Conservation (phyloP, 2,113 vertebrate genomes). For the Megalops atlanticus region DNA sequence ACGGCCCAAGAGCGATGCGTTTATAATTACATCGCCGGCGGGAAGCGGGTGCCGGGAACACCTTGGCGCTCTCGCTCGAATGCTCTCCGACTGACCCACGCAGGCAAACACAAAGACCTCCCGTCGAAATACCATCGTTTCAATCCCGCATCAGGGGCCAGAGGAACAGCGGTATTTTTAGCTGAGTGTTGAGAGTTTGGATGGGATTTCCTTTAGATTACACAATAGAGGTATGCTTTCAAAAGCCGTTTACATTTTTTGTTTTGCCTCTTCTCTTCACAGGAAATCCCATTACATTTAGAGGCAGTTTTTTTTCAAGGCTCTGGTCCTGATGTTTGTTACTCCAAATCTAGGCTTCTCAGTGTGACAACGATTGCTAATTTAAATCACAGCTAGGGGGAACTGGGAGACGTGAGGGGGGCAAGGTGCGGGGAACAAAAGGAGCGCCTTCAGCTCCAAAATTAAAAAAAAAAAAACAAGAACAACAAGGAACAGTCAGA, state of each 20-base stretch:
- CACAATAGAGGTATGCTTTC: background rate
- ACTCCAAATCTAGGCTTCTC: background rate
- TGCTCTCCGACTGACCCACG: background rate
- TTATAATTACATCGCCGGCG: background rate
- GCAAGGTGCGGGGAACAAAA: background rate
- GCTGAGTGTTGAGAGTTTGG: background rate
- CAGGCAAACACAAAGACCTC: background rate
- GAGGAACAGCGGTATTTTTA: background rate
- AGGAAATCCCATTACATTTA: background rate
- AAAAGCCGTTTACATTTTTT: too few relatives aligned
- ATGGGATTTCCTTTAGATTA: background rate
- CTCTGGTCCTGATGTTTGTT: background rate
- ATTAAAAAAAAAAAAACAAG: constrained; percentile 12
- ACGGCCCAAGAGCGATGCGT: background rate
- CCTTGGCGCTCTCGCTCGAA: background rate
- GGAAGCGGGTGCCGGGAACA: too few relatives aligned
- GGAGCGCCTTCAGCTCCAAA: background rate
- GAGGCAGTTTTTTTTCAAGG: background rate
- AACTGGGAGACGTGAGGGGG: constrained; percentile 21
- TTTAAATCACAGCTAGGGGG: constrained; percentile 7
- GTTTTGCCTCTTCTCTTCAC: background rate
- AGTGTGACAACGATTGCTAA: background rate
- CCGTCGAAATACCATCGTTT: background rate
- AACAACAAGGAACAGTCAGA: background rate
- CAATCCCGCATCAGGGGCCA: background rate